Base-by-base conservation (phyloP, 1,140 invertebrate species). In the Nephotettix cincticeps region DNA sequence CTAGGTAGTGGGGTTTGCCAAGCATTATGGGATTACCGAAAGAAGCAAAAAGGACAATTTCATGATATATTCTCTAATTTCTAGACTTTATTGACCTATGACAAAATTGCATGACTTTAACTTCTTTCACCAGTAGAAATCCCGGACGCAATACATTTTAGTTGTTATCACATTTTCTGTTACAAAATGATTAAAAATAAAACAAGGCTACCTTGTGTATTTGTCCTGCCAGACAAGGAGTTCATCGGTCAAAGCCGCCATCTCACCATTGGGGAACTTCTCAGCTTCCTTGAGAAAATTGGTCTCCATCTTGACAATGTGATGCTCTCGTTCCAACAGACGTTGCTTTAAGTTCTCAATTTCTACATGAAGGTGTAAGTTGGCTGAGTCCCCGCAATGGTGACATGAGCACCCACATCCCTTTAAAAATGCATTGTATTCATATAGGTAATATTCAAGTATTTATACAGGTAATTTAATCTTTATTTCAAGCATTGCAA, bases 221-320 rank as follows among this genome's bases (percentile, higher is more conserved):
- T 96, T 95, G 76, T 97, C 94, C 78, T 95, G 90, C 89, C 93
- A 95, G 75, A 92, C 91, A 67, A 89, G 79, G 64, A 96, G 81
- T 80, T 96, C 94, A 74, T 97, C 94, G 77, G 90, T 90, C 43
- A 95, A 83, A 67, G 93, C 92, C 28, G 89, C 86, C 75, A 90
- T 83, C 78, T 92, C 89, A 28, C 87, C 87, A 75, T 88, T 89
- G 32, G 89, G 88, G 81, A 85, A 87, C 75, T 92, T 90, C 68
- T 93, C 87, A 6, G 89, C 90, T 78, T 93, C 90, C 69, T 90
- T 89, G 29, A 94, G 83, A 80, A 95, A 93, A 75, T 92, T 91
- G 0, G 90, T 89, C 79, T 96, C 94, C 86, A 96, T 89, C 73
- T 87, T 90, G 68, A 92, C 86, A 75, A 96, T 92, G 74, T 95